Base-by-base conservation (phyloP, 2,888 invertebrate species). In the Strigamia maritima region DNA sequence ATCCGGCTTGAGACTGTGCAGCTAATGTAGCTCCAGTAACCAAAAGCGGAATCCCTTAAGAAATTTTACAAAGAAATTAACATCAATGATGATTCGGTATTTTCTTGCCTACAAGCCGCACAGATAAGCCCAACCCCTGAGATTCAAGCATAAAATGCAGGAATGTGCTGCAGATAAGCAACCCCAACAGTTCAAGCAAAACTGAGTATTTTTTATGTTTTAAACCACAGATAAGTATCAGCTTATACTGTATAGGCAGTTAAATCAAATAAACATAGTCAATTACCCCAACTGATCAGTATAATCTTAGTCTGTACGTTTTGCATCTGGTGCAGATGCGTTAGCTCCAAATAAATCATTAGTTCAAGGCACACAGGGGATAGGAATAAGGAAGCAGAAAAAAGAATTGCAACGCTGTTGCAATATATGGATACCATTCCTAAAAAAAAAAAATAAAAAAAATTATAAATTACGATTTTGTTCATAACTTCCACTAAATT, bases 381-480 rank as follows among this genome's bases (percentile, higher is more conserved):
- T 8, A n/a, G n/a, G 80, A 44, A 28, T 80, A 78, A 24, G 80
- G 80, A 40, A 80, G 75, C 35, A 80, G 89, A 83, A 92, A 86
- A 86, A 91, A 88, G 75, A 90, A 89, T 84, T 91, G 90, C 82
- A 91, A 85, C 79, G 89, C 87, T 82, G 90, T 89, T 83, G 90
- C 89, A 81, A 91, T 88, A 82, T 89, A 87, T 79, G 90, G 88
- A 83, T 89, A 90, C 82, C 88, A 89, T 83, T 87, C 88, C 91
- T 91, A 85, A 4, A 75, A 28, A 26, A 31, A 75, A 75, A 31
- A 28, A 26, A 26, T 26, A 65, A 65, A 2, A 65, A 65, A 26
- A 26, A n/a, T 22, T 60, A n/a, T n/a, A n/a, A n/a, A n/a, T n/a
- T n/a, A n/a, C n/a, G n/a, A n/a, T n/a, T n/a, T n/a, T n/a, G n/a